Evolutionary conservation across 1,140 invertebrate species (phyloP), one percentile per base, ranked within the genome.

Genomic region (Camponotus pennsylvanicus): DNA sequence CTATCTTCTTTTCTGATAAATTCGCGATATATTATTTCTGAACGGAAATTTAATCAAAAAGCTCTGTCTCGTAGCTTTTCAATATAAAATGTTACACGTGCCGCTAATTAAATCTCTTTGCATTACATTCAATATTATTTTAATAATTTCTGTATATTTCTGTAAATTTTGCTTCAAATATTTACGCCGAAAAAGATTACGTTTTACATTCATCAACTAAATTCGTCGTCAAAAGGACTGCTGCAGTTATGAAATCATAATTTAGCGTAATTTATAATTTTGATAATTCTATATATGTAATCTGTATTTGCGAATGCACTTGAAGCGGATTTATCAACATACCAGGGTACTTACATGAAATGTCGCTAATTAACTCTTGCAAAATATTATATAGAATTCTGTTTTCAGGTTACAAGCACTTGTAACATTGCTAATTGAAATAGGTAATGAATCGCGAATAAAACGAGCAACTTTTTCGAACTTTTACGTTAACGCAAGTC

Each of bases 321-420:
- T 34, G 59, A 79, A 52, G 27, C 18, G 1, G 0, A 15, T 73
- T 52, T 61, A 73, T 61, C 40, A 57, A 75, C 37, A 21, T 21
- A 21, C 6, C 27, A 21, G 1, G 8, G 2, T 18, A 45, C 15
- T 71, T 82, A 59, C 13, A 82, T 15, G 13, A n/a, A 71, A 59
- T 13, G 13, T 76, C 59, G 57, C 70, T 86, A 89, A 86, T 89
- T 82, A 86, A 77, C 55, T 70, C 63, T 27, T 64, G 61, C 59
- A 66, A 86, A 89, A 77, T 89, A 89, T 80, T 77, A 63, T 57
- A 75, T 70, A 88, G 75, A 86, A 86, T 80, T 85, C 79, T 78
- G 57, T 71, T 71, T 11, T 8, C 52, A 69, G 15, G 15, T 18
- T 6, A 32, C 45, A 13, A 32, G 59, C 27, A 63, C 32, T 67